Evolutionary conservation across 2,888 invertebrate species (phyloP).

Genomic region (Luperina testacea): DNA sequence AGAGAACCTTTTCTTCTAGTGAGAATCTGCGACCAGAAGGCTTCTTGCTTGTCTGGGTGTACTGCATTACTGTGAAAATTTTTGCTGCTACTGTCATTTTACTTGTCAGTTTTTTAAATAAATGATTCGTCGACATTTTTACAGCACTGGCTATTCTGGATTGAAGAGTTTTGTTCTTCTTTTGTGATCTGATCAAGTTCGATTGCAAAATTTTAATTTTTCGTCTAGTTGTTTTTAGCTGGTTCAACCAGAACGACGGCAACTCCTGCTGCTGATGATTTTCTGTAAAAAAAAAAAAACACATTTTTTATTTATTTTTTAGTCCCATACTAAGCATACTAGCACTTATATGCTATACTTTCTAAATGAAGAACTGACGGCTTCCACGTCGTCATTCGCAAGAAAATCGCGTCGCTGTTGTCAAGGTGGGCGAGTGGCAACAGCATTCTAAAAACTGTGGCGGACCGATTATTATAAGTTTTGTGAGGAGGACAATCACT

Average conservation of each 20-base stretch:
- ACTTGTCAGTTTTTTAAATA: slow-evolving; percentile 8
- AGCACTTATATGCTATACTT: no score
- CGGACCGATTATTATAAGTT: no score
- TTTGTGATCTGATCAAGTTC: neutral
- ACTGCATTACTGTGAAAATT: slow-evolving; percentile 18
- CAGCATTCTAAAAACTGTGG: no score
- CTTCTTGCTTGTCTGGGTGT: slow-evolving; percentile 17
- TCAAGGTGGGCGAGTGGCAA: no score
- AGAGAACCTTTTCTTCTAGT: slow-evolving; percentile 21
- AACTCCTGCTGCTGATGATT: neutral
- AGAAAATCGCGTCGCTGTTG: no score
- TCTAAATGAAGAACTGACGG: no score
- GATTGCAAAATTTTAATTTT: slow-evolving; percentile 12
- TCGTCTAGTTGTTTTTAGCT: neutral
- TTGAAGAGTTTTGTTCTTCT: slow-evolving; percentile 1
- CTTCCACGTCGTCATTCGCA: no score
- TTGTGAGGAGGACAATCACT: no score
- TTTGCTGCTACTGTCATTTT: slow-evolving; percentile 20
- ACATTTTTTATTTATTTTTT: neutral
- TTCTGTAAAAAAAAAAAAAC: slow-evolving; percentile 2
- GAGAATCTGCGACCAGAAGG: slow-evolving; percentile 23
- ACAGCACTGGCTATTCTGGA: slow-evolving; percentile 15
- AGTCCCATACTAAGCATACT: neutral
- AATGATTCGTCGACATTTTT: neutral
- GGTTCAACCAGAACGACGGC: neutral